phyloP scores from a whole-genome alignment of 2,113 vertebrate genomes.

The Rafetus swinhoei region DNA sequence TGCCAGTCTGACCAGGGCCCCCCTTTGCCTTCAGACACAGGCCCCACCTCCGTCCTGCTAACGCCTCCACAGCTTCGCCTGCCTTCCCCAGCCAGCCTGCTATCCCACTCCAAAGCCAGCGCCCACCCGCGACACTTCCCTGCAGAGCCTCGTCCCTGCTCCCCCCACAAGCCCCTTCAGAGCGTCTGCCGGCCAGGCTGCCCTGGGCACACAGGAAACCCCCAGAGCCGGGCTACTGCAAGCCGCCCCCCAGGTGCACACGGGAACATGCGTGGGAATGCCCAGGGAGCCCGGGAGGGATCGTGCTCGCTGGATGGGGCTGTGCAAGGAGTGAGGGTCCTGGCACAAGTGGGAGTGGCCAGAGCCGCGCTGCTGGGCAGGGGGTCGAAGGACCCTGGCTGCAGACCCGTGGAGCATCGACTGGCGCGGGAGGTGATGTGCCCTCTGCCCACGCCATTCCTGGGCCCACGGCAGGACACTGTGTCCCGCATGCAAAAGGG shows the following conservation, averaged over 20 bases:
- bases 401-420: not conserved
- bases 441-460: no score
- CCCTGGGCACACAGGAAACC: not conserved
- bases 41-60: not conserved
- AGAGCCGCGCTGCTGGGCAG: not conserved
- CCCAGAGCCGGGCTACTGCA: not conserved
- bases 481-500: no score
- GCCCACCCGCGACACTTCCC: not conserved
- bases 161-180: not conserved
- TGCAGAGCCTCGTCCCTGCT: not conserved
- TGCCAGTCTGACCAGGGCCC: not conserved
- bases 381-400: no score
- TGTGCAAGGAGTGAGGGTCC: no score
- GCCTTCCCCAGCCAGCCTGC: not conserved
- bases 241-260: not conserved
- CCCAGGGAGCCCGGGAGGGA: not conserved
- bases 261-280: accelerated
- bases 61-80: not conserved
- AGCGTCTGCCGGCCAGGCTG: not conserved
- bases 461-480: no score
- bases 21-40: not conserved
- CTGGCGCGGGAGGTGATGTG: no score
- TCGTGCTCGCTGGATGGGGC: not conserved
- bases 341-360: no score
- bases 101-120: not conserved